Evolutionary conservation across 1,140 invertebrate species (phyloP), one percentile per base, ranked within the genome.

Genomic region (Caenorhabditis tropicalis): DNA sequence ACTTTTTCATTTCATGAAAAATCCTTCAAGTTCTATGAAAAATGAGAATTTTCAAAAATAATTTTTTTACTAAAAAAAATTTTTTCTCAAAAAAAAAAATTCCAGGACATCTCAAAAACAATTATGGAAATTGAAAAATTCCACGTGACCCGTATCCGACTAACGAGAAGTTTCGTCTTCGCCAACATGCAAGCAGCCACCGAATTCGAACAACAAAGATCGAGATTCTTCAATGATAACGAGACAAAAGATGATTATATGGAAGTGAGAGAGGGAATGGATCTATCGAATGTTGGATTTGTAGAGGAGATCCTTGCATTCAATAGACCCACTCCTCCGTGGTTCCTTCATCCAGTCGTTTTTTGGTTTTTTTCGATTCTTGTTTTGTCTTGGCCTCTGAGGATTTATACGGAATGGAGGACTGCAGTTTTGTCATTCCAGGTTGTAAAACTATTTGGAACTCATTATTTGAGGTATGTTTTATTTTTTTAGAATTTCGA

Each of bases 171-270:
- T 2, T 95, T 95, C 89, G 94, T 95, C 0, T 96, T 95, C 89
- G 94, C 95, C 16, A 95, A 95, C 88, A 93, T 94, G 58, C 94
- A 95, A 86, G 94, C 95, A 0, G 95, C 95, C 3, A 94, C 93
- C 88, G 95, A 95, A 92, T 96, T 96, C 89, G 95, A 96, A 90
- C 95, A 95, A 86, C 95, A 96, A 88, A 92, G 95, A 85, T 94
- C 94, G 16, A 92, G 94, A 86, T 96, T 96, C 91, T 96, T 96
- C 88, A 94, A 92, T 79, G 95, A 95, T 81, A 94, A 96, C 91
- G 95, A 95, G 91, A 90, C 94, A 21, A 93, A 94, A 60, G 95
- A 96, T 89, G 95, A 96, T 91, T 96, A 96, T 91, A 95, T 96
- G 94, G 95, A 96, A 92, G 89, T 90, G 3, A 83, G 90, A 4